Conservation (phyloP, 2,888 invertebrate genomes). For the Danaus chrysippus region DNA sequence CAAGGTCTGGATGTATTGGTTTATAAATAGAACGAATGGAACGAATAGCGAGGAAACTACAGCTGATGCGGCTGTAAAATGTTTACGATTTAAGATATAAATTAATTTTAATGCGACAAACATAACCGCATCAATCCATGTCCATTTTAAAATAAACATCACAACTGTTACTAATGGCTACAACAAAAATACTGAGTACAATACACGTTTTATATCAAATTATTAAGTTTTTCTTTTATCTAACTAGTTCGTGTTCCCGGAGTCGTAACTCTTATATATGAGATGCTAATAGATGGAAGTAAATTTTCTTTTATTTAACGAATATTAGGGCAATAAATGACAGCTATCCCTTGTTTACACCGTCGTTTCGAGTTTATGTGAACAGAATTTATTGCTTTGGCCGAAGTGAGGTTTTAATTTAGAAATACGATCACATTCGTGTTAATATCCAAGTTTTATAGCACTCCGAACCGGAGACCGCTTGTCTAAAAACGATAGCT, state of each 20-base stretch:
- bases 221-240: neutral
- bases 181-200: too few relatives aligned
- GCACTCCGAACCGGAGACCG: neutral
- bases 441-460: conserved; percentile 65
- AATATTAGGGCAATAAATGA: conserved; percentile 65
- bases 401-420: conserved; percentile 65
- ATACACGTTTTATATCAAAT: too few relatives aligned
- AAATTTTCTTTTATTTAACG: conserved; percentile 51
- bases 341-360: conserved; percentile 73
- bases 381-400: conserved; percentile 66
- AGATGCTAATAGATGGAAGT: conserved; percentile 39
- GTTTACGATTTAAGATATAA: conserved; percentile 63
- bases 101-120: conserved; percentile 56
- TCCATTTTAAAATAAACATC: conserved; percentile 25
- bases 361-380: conserved; percentile 72
- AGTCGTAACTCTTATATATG: conserved; percentile 36
- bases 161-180: conserved; percentile 31
- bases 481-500: neutral
- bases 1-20: conserved; percentile 10
- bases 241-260: neutral
- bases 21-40: conserved; percentile 41
- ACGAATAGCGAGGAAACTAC: conserved; percentile 45
- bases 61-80: conserved; percentile 53
- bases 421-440: conserved; percentile 66
- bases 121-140: conserved; percentile 38